Base-by-base conservation (phyloP, 1,140 invertebrate genomes). In the Drosophila aff. region DNA sequence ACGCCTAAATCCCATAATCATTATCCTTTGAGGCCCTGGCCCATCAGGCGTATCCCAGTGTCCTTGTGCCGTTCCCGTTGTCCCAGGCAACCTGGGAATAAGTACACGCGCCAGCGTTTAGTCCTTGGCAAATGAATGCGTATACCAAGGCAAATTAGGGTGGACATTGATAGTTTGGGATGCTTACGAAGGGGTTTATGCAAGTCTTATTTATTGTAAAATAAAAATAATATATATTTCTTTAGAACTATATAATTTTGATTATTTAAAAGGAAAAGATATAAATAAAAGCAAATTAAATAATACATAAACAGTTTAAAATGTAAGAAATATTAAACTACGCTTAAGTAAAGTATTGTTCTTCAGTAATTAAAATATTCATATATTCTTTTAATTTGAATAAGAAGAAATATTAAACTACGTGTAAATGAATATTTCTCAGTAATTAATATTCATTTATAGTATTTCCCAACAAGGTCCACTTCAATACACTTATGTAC, bases 61-160 rank as follows among this genome's bases (percentile, higher is more conserved):
- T 28, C 43, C 16, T 18, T 33, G 23, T 18, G 36, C 26, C 66
- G 21, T 21, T 43, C 9, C 28, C 63, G 67, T 69, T 69, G 67
- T 53, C 67, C 38, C 26, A n/a, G 36, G 63, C 28, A 69, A 69
- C 66, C 66, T 52, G 36, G 46, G 26, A 26, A 31, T 26, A 57
- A 57, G 53, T 40, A 69, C 63, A 68, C 66, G 66, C 26, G 66
- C 66, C 21, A 67, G 36, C 63, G 21, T 68, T 68, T 68, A 68
- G 23, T 67, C 43, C 18, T 68, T 46, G 33, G 23, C 16, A 62
- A 41, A 33, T 41, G 55, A 44, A 26, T 33, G 40, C 7, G 41
- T 44, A 13, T 36, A 61, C 21, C 23, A 15, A 2, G 8, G 4
- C 9, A 11, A 9, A 18, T 16, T 18, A 4, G 59, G 41, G 64